phyloP scores from a whole-genome alignment of 1,140 invertebrate species.

The Brachionus calyciflorus region DNA sequence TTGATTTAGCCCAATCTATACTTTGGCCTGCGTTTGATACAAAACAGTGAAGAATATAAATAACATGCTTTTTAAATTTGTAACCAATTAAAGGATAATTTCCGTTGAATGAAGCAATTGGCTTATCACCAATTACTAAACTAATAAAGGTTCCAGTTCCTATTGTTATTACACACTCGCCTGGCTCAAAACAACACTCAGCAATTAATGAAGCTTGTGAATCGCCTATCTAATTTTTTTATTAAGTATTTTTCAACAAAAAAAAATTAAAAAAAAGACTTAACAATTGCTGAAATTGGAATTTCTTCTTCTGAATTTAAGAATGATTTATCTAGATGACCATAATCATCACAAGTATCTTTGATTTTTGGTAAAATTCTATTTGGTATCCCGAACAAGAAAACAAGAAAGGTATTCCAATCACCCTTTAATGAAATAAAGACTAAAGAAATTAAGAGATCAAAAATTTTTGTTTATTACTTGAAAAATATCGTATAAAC shows the following conservation, averaged over 20 bases:
- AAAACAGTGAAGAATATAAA: conserved; percentile 19
- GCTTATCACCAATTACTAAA: conserved; percentile 24
- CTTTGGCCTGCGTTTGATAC: background rate
- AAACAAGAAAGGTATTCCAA: background rate
- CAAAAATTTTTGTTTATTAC: too few relatives aligned
- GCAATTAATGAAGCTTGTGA: conserved; percentile 3
- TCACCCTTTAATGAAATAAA: background rate
- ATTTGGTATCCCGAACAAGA: background rate
- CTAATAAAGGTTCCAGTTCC: conserved; percentile 20
- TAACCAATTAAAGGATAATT: background rate
- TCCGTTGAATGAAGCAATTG: background rate
- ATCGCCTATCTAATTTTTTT: conserved; percentile 11
- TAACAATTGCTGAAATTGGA: conserved; percentile 24
- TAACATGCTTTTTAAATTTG: background rate
- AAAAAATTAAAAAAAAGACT: too few relatives aligned
- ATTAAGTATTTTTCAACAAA: too few relatives aligned
- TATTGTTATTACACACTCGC: conserved; percentile 18
- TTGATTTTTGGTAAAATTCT: conserved; percentile 19
- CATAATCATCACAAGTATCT: conserved; percentile 15
- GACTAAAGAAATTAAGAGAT: too few relatives aligned
- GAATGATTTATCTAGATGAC: background rate
- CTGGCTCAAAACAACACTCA: conserved; percentile 4
- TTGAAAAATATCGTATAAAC: conserved; percentile 18
- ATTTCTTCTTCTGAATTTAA: background rate
- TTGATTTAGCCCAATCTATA: conserved; percentile 28